Evolutionary conservation across 1,140 invertebrate species (phyloP), one percentile per base, ranked within the genome.

Genomic region (Meloidogyne exigua): DNA sequence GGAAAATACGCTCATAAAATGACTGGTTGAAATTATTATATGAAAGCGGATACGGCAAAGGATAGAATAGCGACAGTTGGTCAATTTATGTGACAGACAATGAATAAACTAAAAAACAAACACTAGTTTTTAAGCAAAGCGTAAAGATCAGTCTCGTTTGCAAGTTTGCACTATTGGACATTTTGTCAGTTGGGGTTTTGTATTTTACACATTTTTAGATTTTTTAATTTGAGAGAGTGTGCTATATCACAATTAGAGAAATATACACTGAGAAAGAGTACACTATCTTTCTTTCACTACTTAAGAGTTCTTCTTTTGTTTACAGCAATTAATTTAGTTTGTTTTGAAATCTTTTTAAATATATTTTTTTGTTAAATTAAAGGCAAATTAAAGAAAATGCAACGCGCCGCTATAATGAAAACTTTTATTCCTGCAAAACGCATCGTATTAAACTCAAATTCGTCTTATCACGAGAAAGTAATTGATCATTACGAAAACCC

Each of bases 401-500:
- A n/a, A 10, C 49, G 49, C 9, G 2, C 18, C 1, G 42, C 13
- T 0, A 13, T n/a, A 7, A 57, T 57, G n/a, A 57, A n/a, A 25
- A 25, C 42, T 69, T 11, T 23, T 13, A 23, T 69, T 39, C n/a
- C 12, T 32, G 3, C 67, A 26, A 44, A 25, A 10, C 18, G 9
- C 25, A 39, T 18, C 4, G 9, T 7, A 18, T 7, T 18, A 9
- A 70, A 28, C 64, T 10, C 71, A 73, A 64, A 21, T 57, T 62
- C 71, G 4, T 42, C 18, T 1, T 73, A 73, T 36, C 71, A 73
- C 18, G 57, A 64, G 39, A 73, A 98, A 93, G 95, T 98, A 11
- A 92, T 99, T 82, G 96, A 99, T 89, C 97, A 99, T 88, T 99
- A 99, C 89, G 96, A 99, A 89, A 99, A 99, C 89, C 97, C 97